Base-by-base conservation (phyloP, 2,113 vertebrate genomes). In the Hippocampus comes region DNA sequence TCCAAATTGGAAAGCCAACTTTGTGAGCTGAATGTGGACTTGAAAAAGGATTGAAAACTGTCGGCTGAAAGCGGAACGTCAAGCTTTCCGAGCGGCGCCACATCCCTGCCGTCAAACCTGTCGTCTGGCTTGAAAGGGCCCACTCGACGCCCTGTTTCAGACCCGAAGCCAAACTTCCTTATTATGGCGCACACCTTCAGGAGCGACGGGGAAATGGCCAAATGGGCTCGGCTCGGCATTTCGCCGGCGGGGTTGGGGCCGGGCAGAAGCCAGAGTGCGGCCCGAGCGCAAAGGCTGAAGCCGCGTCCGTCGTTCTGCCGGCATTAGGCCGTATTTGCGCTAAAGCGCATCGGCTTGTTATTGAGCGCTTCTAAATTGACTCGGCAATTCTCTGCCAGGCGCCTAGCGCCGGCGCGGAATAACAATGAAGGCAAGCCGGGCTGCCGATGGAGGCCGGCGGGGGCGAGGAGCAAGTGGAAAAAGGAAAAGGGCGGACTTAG, bases 321-420 rank as follows among this genome's bases (percentile, higher is more conserved):
- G 56, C 11, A 4, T 74, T 61, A 12, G 8, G 41, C 70, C 72
- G 82, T 64, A 73, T 74, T 38, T 74, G 53, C 46, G 14, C 73
- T 43, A 74, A 76, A 83, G 59, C 71, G 68, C 67, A 72, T 70
- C 68, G 66, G 56, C 55, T 72, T 81, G 63, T 71, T 79, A 80
- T 69, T 77, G 77, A 78, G 75, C 76, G 48, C 23, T 67, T 74
- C 72, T 67, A 68, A 86, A 87, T 77, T 84, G 70, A 85, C 80
- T 82, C 70, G 73, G 74, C 81, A 74, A 85, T 82, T 82, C 83
- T 79, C 79, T 56, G 75, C 73, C 66, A 76, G 72, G 67, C 64
- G 17, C 68, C 23, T 55, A 48, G 59, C 21, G 77, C 64, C 69
- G 72, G 61, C 17, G 34, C 76, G 42, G 78, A 84, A 83, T 80